phyloP scores from a whole-genome alignment of 2,888 invertebrate genomes.

The Microctonus aethiopoides region DNA sequence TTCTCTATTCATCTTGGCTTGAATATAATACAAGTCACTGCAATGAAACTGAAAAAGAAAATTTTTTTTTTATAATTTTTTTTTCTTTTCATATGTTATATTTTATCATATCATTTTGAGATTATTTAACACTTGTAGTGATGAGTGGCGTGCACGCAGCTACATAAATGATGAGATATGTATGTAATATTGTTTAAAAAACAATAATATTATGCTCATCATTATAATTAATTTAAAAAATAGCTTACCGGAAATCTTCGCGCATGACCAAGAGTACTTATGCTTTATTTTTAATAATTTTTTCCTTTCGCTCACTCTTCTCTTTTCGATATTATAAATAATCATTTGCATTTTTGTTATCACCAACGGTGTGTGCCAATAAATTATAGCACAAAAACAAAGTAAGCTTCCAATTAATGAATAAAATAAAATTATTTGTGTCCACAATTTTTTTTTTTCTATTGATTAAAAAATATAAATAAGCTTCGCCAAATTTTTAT shows the following conservation, averaged over 20 bases:
- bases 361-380: background rate
- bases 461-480: constrained; percentile 22
- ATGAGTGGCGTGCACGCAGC: background rate
- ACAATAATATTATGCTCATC: constrained; percentile 2
- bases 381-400: background rate
- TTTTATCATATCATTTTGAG: constrained; percentile 29
- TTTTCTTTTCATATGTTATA: constrained; percentile 20
- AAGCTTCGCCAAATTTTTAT: constrained; percentile 15
- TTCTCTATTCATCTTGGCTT: constrained; percentile 14
- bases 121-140: constrained; percentile 28
- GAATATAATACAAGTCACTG: constrained; percentile 28
- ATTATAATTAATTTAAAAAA: constrained; percentile 15
- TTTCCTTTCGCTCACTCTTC: background rate
- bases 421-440: background rate
- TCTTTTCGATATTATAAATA: background rate
- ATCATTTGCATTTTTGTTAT: background rate
- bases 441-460: constrained; percentile 26
- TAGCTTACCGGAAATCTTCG: background rate
- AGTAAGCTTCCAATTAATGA: background rate
- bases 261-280: background rate
- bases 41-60: constrained; percentile 17
- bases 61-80: constrained; percentile 35
- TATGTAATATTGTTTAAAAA: constrained; percentile 25
- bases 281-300: constrained; percentile 23
- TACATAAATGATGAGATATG: constrained; percentile 18